Evolutionary conservation across 2,888 invertebrate genomes (phyloP).

Genomic region (Dynastes hyllus): DNA sequence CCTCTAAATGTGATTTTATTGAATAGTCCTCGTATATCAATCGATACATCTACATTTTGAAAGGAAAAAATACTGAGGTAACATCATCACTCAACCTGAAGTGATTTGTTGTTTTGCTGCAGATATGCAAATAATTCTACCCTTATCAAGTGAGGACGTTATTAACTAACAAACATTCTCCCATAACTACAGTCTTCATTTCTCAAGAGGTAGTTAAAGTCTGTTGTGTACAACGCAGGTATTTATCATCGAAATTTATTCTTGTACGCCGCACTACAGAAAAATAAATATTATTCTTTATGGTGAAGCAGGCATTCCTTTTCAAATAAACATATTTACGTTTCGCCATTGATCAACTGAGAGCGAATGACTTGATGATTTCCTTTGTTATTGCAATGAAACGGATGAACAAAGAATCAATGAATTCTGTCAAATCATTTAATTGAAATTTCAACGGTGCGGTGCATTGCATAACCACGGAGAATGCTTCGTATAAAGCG

Average conservation of each 20-base stretch:
- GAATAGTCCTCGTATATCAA: too few species aligned
- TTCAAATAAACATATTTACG: constrained; percentile 29
- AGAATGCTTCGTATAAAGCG: constrained; percentile 15
- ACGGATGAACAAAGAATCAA: constrained; percentile 28
- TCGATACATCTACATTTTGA: too few species aligned
- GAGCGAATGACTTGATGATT: constrained; percentile 21
- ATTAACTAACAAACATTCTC: not conserved
- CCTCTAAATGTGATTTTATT: too few species aligned
- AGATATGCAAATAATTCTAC: constrained; percentile 4
- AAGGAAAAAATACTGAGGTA: not conserved
- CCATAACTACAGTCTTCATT: not conserved
- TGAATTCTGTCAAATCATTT: constrained; percentile 37
- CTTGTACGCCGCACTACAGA: not conserved
- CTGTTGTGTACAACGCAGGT: not conserved
- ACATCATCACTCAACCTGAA: not conserved
- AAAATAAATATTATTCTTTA: constrained; percentile 23
- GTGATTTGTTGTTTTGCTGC: too few species aligned
- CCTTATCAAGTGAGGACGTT: not conserved
- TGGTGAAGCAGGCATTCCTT: constrained; percentile 27
- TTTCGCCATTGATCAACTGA: constrained; percentile 26
- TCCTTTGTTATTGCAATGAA: constrained; percentile 21
- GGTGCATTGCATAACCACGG: not conserved
- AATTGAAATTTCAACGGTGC: constrained; percentile 32
- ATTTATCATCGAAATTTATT: constrained; percentile 10
- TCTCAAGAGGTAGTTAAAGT: not conserved